Evolutionary conservation across 1,140 invertebrate species (phyloP), one percentile per base, ranked within the genome.

Genomic region (Batillaria attramentaria): DNA sequence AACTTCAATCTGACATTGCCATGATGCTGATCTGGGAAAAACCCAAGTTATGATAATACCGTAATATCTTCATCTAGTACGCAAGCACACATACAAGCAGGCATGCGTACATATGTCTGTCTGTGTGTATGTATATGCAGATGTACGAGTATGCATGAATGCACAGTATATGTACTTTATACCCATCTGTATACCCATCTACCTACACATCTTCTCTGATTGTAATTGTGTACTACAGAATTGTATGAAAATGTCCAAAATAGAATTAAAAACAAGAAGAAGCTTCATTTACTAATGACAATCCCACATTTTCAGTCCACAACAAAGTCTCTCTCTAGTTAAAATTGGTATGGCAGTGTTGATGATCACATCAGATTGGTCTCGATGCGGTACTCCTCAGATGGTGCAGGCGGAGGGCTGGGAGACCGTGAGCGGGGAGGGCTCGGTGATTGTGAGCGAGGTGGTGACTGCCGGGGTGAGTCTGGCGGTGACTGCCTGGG

Each of bases 321-420:
- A n/a, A n/a, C n/a, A n/a, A n/a, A n/a, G n/a, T n/a, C n/a, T n/a
- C n/a, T n/a, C n/a, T n/a, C n/a, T n/a, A n/a, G n/a, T n/a, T n/a
- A n/a, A n/a, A n/a, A n/a, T n/a, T n/a, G 62, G 13, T 65, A 70
- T 70, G 68, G 68, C 41, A 28, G 28, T 18, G 3, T 5, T 70
- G 68, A 20, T 4, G 33, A 70, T 70, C 42, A 70, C 68, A 70
- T 43, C 24, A 74, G 4, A 33, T 74, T 60, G 18, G 37, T 24
- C 35, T 74, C 46, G 33, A 74, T 74, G 72, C 57, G 72, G 33
- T 84, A 84, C 54, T 77, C 83, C 60, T 65, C 84, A 2, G 83
- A 82, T 46, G 82, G 84, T 76, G 43, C 81, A 43, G 83, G 81
- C 81, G 81, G 83, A n/a, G 46, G 41, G 69, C 41, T 10, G 2